Evolutionary conservation across 2,797 vertebrate genomes (phyloP).

Genomic region (Scarus forsteni): DNA sequence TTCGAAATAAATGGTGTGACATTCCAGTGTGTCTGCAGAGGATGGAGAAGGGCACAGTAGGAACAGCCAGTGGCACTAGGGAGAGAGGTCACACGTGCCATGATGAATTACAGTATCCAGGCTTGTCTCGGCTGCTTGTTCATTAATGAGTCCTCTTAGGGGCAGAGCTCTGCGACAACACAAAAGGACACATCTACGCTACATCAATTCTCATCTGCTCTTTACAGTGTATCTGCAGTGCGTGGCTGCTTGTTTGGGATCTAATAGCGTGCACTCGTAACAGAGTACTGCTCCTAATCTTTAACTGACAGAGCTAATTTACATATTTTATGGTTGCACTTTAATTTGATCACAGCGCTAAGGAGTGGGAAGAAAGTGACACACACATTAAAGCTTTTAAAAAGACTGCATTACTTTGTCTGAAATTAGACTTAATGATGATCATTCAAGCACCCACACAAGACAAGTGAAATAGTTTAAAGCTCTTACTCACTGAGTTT

Average conservation of each 20-base stretch:
- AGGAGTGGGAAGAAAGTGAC: slow-evolving; percentile 13
- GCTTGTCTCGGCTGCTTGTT: slow-evolving; percentile 62
- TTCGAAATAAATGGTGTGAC: not conserved
- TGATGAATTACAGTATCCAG: slow-evolving; percentile 71
- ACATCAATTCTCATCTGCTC: slow-evolving; percentile 46
- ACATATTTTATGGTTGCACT: slow-evolving; percentile 47
- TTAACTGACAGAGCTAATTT: slow-evolving; percentile 48
- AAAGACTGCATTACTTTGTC: slow-evolving; percentile 17
- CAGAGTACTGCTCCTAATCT: slow-evolving; percentile 48
- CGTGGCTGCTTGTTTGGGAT: slow-evolving; percentile 23
- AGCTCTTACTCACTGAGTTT: not conserved
- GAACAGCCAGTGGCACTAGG: slow-evolving; percentile 57
- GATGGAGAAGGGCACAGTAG: slow-evolving; percentile 54
- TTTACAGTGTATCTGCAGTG: slow-evolving; percentile 5
- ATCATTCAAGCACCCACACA: slow-evolving; percentile 9
- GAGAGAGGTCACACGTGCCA: slow-evolving; percentile 74
- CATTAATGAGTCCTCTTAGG: slow-evolving; percentile 72
- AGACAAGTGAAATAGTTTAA: not conserved
- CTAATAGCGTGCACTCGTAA: slow-evolving; percentile 38
- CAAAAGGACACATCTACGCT: slow-evolving; percentile 54
- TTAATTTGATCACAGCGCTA: slow-evolving; percentile 32
- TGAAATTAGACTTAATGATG: slow-evolving; percentile 18
- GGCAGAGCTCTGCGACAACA: slow-evolving; percentile 47
- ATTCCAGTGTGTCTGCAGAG: slow-evolving; percentile 14
- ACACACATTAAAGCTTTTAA: slow-evolving; percentile 10